A percentile compares a stretch with the other conserved stretches of the same genome.
phyloP scores from a whole-genome alignment of 1,140 invertebrate genomes.

The Aricia agestis region DNA sequence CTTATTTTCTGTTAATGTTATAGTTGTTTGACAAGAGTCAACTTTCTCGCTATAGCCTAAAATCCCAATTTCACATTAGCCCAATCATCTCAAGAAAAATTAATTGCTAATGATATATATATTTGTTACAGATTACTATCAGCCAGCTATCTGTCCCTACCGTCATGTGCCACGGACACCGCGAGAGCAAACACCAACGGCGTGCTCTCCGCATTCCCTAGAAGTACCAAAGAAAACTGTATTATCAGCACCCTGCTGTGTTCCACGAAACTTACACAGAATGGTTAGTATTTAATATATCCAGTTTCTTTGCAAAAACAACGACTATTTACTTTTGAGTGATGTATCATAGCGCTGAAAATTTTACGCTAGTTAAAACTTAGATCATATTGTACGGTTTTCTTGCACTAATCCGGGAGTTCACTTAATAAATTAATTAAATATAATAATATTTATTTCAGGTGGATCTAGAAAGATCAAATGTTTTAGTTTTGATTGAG shows the following conservation, averaged over 20 bases:
- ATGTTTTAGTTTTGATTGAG: no score
- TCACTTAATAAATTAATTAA: no score
- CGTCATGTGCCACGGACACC: slow-evolving; percentile 82
- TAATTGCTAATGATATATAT: background rate
- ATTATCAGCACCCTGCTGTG: slow-evolving; percentile 89
- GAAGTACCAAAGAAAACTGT: slow-evolving; percentile 91
- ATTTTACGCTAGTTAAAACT: background rate
- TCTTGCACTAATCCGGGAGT: no score
- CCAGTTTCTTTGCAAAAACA: background rate
- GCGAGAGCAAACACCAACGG: slow-evolving; percentile 81
- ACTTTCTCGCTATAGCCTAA: no score
- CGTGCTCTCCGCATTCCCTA: slow-evolving; percentile 80
- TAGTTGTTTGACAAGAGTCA: no score
- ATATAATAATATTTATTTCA: no score
- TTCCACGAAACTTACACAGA: slow-evolving; percentile 97
- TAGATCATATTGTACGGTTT: no score
- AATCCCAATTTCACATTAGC: no score
- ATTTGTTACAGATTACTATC: slow-evolving; percentile 78
- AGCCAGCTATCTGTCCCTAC: slow-evolving; percentile 84
- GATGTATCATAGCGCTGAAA: background rate
- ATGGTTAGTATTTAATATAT: slow-evolving; percentile 78
- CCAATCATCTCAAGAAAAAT: background rate
- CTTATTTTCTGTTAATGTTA: no score
- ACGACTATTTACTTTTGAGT: background rate
- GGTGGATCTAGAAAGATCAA: no score